Conservation (phyloP, 2,888 invertebrate species). For the Euphydryas editha region DNA sequence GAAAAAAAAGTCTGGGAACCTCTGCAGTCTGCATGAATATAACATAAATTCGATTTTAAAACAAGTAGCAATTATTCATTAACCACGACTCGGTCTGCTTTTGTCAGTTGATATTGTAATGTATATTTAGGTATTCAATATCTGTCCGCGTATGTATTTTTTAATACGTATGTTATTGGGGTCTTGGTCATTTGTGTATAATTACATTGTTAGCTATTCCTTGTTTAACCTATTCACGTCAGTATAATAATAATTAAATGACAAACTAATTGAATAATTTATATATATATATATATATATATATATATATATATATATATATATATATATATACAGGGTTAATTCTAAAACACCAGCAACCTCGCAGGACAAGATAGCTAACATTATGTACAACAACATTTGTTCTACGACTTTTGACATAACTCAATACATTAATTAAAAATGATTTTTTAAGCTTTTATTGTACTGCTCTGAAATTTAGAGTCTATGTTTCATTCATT, state of each 20-base stretch:
- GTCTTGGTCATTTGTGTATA: conserved; percentile 29
- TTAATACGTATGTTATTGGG: conserved; percentile 28
- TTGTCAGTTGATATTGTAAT: conserved; percentile 26
- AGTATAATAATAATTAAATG: neutral
- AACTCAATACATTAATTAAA: no score
- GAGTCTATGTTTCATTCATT: no score
- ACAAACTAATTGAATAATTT: neutral
- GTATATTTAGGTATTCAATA: conserved; percentile 29
- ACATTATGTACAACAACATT: no score
- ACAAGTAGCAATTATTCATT: conserved; percentile 12
- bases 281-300: no score
- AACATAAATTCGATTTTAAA: conserved; percentile 12
- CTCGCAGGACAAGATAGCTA: no score
- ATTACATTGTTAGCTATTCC: conserved; percentile 10
- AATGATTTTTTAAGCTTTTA: no score
- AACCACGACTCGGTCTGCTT: conserved; percentile 1
- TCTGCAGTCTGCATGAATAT: neutral
- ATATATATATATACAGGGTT: no score
- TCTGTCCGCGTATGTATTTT: conserved; percentile 23
- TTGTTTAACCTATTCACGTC: neutral
- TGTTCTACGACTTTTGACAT: no score
- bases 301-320: no score
- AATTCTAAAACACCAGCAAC: no score
- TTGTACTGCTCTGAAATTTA: no score
- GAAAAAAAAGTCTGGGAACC: no score